Percentiles rank a stretch among this genome's conserved stretches.
phyloP scores from a whole-genome alignment of 2,113 vertebrate genomes.

The Microtus oregoni region DNA sequence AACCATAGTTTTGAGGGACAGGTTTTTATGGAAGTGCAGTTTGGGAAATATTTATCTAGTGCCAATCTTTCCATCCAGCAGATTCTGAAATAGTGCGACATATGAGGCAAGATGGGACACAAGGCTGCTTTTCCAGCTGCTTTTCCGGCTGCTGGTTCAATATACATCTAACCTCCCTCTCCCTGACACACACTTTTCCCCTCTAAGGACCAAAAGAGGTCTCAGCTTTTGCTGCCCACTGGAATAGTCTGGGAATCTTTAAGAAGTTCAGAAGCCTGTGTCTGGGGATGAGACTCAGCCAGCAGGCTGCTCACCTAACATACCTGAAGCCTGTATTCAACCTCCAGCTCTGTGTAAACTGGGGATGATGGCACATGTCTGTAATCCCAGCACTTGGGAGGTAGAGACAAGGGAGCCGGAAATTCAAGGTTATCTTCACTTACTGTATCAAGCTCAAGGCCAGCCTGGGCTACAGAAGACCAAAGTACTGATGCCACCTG shows the following conservation, averaged over 20 bases:
- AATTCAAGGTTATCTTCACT: background rate
- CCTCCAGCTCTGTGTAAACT: background rate
- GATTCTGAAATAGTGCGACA: background rate
- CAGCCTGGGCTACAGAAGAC: background rate
- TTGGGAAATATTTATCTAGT: slow-evolving; percentile 48
- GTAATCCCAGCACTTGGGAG: background rate
- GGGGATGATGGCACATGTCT: background rate
- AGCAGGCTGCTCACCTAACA: too few relatives aligned
- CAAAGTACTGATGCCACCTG: background rate
- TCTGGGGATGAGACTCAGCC: background rate
- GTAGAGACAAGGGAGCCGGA: background rate
- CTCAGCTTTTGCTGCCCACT: background rate
- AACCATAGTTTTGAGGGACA: slow-evolving; percentile 61
- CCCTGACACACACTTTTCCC: rapidly evolving
- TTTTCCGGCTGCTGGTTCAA: background rate
- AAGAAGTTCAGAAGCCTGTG: background rate
- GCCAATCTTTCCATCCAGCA: background rate
- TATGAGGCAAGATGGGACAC: rapidly evolving
- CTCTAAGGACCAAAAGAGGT: background rate
- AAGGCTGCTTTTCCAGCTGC: background rate
- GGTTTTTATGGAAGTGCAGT: slow-evolving; percentile 9
- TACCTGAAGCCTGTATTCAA: background rate
- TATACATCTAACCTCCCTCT: background rate
- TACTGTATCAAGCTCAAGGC: background rate
- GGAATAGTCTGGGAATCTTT: background rate